Conservation (phyloP, 35 echinoderm and acorn worm species). For the Chiridota heheva region DNA sequence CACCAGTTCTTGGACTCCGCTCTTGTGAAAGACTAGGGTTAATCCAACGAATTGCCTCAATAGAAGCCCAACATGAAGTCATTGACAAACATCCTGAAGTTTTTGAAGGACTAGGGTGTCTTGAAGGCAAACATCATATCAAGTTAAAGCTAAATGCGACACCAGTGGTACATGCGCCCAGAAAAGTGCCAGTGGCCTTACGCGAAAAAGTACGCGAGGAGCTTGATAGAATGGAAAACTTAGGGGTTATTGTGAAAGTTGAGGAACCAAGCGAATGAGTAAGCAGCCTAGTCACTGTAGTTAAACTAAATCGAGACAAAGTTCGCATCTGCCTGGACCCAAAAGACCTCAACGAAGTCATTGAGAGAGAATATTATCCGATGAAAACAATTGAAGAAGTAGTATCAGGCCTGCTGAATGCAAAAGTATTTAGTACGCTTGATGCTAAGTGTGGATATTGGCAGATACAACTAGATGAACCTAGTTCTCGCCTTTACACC, state of each 20-base stretch:
- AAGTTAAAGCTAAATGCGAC: neutral
- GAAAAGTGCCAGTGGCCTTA: neutral
- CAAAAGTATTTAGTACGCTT: conserved; percentile 41
- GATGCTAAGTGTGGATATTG: conserved; percentile 61
- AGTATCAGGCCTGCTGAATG: conserved; percentile 3
- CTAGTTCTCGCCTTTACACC: conserved; percentile 46
- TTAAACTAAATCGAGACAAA: conserved; percentile 20
- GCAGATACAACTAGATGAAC: conserved; percentile 62
- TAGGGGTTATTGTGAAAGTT: neutral
- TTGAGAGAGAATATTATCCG: conserved; percentile 44
- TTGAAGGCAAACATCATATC: neutral
- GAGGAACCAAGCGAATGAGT: conserved; percentile 24
- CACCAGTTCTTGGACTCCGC: neutral
- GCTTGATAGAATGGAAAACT: neutral
- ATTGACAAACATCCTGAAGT: too few species aligned
- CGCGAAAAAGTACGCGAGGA: neutral
- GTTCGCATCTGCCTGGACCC: conserved; percentile 62
- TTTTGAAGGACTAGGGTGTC: neutral
- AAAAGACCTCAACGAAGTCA: conserved; percentile 51
- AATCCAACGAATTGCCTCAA: neutral
- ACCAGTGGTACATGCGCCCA: neutral
- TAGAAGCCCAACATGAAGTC: neutral
- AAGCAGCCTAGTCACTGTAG: neutral
- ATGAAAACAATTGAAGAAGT: conserved; percentile 58
- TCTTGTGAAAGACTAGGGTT: neutral